Percentiles rank a stretch among this genome's conserved stretches.
Evolutionary conservation across 2,797 vertebrate species (phyloP).

Genomic region (Myioborus melanocephalus): DNA sequence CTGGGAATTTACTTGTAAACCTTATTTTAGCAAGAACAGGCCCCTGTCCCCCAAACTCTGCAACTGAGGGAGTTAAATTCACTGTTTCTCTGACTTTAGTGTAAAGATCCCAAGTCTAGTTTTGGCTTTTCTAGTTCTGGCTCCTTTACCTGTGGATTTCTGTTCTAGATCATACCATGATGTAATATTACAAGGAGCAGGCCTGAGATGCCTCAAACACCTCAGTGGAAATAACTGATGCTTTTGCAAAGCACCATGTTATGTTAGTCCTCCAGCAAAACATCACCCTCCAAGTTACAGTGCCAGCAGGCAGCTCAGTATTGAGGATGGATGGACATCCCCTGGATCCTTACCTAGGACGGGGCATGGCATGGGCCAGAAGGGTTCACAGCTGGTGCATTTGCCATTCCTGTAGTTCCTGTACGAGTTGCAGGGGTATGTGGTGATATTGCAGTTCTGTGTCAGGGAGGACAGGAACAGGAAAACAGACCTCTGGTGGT

Average conservation of each 20-base stretch:
- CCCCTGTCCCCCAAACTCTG: background rate
- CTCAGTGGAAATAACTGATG: background rate
- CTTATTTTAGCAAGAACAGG: background rate
- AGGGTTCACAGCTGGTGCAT: constrained; percentile 84
- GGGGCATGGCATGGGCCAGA: constrained; percentile 80
- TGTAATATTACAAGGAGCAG: background rate
- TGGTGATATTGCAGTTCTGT: constrained; percentile 83
- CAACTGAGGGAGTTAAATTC: background rate
- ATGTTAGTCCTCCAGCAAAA: background rate
- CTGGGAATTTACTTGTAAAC: background rate
- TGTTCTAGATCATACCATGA: background rate
- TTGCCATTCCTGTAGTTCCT: constrained; percentile 82
- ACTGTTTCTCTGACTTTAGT: background rate
- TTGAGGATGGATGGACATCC: background rate
- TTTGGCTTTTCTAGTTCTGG: background rate
- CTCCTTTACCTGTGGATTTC: background rate
- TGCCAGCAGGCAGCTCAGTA: background rate
- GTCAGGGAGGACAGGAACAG: constrained; percentile 87
- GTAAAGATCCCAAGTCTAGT: background rate
- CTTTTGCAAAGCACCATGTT: background rate
- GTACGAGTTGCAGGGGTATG: constrained; percentile 88
- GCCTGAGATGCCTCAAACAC: background rate
- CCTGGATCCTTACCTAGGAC: constrained; percentile 33
- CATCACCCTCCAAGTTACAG: background rate
- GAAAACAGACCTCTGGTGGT: constrained; percentile 92